Conservation (phyloP, 2,888 invertebrate species). For the Pterostichus niger region DNA sequence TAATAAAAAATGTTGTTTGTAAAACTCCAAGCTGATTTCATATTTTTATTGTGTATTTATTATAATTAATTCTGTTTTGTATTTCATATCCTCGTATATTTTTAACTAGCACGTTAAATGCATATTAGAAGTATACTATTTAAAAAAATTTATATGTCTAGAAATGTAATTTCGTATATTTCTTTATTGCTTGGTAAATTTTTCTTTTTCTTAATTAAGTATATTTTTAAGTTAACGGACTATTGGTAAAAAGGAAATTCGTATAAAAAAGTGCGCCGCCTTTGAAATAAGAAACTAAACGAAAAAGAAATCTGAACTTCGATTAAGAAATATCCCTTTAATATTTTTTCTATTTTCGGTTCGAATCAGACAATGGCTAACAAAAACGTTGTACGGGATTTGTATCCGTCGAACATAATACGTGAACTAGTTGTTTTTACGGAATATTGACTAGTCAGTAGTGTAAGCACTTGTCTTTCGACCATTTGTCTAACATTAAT, state of each 20-base stretch:
- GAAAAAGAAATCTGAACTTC: slow-evolving; percentile 42
- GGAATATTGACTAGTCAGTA: slow-evolving; percentile 7
- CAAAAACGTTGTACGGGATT: slow-evolving; percentile 23
- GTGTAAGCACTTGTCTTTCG: slow-evolving; percentile 17
- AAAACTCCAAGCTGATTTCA: no score
- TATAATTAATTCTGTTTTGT: no score
- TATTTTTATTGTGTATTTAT: no score
- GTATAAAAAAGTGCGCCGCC: slow-evolving; percentile 6
- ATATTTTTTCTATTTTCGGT: slow-evolving; percentile 29
- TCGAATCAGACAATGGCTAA: slow-evolving; percentile 1
- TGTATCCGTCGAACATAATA: slow-evolving; percentile 9
- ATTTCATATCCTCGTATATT: not conserved
- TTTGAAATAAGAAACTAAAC: slow-evolving; percentile 34
- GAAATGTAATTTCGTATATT: not conserved
- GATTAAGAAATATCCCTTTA: slow-evolving; percentile 45
- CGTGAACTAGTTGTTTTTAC: slow-evolving; percentile 2
- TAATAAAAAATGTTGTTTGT: no score
- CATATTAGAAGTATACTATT: not conserved
- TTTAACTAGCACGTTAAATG: not conserved
- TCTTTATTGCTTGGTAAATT: slow-evolving; percentile 38
- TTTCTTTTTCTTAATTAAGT: slow-evolving; percentile 23
- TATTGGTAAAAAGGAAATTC: slow-evolving; percentile 41
- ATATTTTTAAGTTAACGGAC: slow-evolving; percentile 22
- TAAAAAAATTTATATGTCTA: not conserved
- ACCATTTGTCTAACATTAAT: slow-evolving; percentile 47